Conservation (phyloP, 2,797 vertebrate species). For the Tadarida brasiliensis region DNA sequence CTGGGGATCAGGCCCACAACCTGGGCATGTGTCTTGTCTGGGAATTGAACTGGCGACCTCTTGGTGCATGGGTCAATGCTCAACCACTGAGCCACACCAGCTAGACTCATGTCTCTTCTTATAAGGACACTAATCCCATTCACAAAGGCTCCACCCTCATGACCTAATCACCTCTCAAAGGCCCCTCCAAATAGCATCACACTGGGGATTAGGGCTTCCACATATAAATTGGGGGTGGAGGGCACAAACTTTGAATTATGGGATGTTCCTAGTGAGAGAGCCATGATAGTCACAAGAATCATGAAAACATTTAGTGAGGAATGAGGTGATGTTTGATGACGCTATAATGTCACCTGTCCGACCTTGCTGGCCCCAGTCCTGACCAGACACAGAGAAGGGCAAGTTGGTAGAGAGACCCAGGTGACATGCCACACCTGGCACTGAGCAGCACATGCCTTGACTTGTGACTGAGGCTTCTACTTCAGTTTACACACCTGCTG, state of each 20-base stretch:
- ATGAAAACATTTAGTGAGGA: neutral
- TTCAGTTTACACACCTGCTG: neutral
- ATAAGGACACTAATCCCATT: neutral
- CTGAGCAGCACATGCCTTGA: neutral
- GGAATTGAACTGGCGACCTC: no score
- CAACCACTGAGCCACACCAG: no score
- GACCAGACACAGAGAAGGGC: neutral
- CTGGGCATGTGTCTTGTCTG: no score
- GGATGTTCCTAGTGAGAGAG: neutral
- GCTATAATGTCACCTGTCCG: neutral
- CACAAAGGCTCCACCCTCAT: neutral
- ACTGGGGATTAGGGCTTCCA: neutral
- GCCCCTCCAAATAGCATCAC: neutral
- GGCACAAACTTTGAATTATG: neutral
- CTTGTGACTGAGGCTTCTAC: neutral
- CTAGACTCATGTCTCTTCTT: neutral
- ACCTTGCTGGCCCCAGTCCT: neutral
- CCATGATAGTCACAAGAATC: neutral
- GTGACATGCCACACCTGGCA: neutral
- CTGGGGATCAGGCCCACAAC: no score
- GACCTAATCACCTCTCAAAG: neutral
- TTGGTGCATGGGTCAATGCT: no score
- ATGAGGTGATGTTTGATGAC: neutral
- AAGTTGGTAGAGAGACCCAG: neutral
- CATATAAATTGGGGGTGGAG: neutral